Conservation (phyloP, 2,113 vertebrate species). For the Amia ocellicauda region DNA sequence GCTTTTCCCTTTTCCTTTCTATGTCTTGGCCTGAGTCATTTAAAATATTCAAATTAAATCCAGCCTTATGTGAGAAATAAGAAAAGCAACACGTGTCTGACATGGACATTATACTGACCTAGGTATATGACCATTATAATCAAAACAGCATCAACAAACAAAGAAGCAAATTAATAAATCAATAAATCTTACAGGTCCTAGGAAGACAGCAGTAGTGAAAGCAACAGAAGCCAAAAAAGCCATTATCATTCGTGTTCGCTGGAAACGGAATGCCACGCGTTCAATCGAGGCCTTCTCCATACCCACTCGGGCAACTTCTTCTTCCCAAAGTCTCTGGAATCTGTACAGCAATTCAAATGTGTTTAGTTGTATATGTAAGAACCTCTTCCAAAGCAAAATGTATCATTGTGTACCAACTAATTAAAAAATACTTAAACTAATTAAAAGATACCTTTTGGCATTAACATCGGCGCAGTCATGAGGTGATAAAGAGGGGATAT, state of each 20-base stretch:
- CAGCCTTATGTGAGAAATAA: too few relatives aligned
- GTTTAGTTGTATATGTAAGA: too few relatives aligned
- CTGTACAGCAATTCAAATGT: conserved; percentile 33
- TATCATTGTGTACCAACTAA: too few relatives aligned
- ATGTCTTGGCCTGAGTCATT: too few relatives aligned
- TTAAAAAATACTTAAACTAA: too few relatives aligned
- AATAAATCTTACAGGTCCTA: conserved; percentile 55
- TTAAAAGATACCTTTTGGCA: conserved; percentile 54
- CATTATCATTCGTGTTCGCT: conserved; percentile 59
- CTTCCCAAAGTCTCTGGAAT: conserved; percentile 63
- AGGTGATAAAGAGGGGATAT: conserved; percentile 52
- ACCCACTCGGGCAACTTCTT: conserved; percentile 59
- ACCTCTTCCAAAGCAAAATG: too few relatives aligned
- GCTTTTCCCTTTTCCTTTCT: too few relatives aligned
- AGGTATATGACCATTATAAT: neutral
- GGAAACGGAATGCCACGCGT: conserved; percentile 55
- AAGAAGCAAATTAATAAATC: neutral
- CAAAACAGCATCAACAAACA: neutral
- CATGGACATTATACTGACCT: neutral
- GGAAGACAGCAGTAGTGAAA: conserved; percentile 44
- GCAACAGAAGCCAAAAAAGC: conserved; percentile 35
- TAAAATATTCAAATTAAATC: too few relatives aligned
- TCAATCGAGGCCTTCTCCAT: conserved; percentile 64
- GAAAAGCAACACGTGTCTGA: too few relatives aligned
- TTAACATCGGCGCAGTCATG: conserved; percentile 55